Evolutionary conservation across 1,140 invertebrate species (phyloP).

Genomic region (Trachymyrmex septentrionalis): DNA sequence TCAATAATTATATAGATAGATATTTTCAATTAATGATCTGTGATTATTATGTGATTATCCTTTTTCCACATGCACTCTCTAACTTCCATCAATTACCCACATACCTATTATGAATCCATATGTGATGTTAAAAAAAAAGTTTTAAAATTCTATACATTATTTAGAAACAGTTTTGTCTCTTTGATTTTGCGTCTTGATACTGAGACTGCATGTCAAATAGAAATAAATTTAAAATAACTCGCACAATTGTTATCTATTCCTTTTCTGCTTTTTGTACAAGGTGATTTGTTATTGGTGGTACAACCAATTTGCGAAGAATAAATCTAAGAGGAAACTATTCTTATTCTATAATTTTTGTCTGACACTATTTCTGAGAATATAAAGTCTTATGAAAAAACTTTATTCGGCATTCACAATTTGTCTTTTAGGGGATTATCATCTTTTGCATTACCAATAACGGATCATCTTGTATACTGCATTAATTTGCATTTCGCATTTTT

Average conservation of each 20-base stretch:
- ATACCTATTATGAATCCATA: conserved; percentile 71
- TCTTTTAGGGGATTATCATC: neutral
- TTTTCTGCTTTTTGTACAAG: conserved; percentile 38
- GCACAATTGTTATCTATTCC: conserved; percentile 55
- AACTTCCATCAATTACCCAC: conserved; percentile 71
- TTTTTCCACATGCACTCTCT: conserved; percentile 77
- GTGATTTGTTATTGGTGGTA: neutral
- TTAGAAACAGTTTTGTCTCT: conserved; percentile 75
- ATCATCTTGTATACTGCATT: conserved; percentile 54
- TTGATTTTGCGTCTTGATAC: conserved; percentile 81
- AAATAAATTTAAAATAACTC: conserved; percentile 69
- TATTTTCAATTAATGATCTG: neutral
- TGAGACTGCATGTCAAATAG: conserved; percentile 77
- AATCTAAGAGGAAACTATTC: neutral
- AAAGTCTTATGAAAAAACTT: neutral
- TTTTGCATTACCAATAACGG: conserved; percentile 4
- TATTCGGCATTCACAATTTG: neutral
- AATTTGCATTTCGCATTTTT: conserved; percentile 66
- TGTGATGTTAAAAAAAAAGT: conserved; percentile 72
- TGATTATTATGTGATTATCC: conserved; percentile 73
- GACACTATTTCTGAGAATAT: neutral
- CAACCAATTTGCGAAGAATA: neutral
- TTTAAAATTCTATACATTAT: conserved; percentile 73
- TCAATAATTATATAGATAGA: neutral
- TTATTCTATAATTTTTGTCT: neutral